Evolutionary conservation across 2,113 vertebrate genomes (phyloP).

Genomic region (Oreochromis spilurus): DNA sequence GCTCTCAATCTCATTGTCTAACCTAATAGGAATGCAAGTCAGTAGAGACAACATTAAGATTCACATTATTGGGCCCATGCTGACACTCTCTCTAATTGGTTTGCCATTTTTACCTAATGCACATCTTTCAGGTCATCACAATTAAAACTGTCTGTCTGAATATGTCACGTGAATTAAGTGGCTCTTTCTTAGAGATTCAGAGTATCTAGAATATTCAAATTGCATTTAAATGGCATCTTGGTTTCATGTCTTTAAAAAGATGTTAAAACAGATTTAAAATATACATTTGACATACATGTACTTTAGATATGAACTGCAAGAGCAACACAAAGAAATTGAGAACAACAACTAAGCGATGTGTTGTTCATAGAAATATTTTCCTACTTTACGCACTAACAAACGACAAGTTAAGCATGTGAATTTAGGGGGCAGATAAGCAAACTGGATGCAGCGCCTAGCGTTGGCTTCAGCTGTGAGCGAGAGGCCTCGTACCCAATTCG

Average conservation of each 20-base stretch:
- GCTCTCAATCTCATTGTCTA: constrained; percentile 25
- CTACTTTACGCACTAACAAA: constrained; percentile 45
- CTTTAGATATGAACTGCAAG: neutral
- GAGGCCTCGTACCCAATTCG: constrained; percentile 61
- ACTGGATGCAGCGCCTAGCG: constrained; percentile 59
- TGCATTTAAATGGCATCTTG: neutral
- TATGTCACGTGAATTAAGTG: constrained; percentile 15
- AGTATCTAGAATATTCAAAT: neutral
- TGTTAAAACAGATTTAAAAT: neutral
- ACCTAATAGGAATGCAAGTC: constrained; percentile 15
- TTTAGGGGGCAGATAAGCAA: constrained; percentile 55
- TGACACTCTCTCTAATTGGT: constrained; percentile 26
- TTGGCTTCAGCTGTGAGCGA: constrained; percentile 71
- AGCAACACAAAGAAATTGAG: neutral
- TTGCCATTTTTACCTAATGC: constrained; percentile 40
- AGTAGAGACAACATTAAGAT: constrained; percentile 26
- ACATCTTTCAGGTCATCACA: constrained; percentile 21
- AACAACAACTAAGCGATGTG: neutral
- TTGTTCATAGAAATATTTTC: constrained; percentile 12
- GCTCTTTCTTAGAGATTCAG: neutral
- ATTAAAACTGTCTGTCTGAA: constrained; percentile 6
- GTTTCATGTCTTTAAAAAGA: neutral
- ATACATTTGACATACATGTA: neutral
- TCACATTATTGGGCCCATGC: constrained; percentile 13
- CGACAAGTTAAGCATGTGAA: constrained; percentile 66